Percentiles rank a stretch among this genome's conserved stretches.
Evolutionary conservation across 2,113 vertebrate species (phyloP).

Genomic region (Corydoras maculifer): DNA sequence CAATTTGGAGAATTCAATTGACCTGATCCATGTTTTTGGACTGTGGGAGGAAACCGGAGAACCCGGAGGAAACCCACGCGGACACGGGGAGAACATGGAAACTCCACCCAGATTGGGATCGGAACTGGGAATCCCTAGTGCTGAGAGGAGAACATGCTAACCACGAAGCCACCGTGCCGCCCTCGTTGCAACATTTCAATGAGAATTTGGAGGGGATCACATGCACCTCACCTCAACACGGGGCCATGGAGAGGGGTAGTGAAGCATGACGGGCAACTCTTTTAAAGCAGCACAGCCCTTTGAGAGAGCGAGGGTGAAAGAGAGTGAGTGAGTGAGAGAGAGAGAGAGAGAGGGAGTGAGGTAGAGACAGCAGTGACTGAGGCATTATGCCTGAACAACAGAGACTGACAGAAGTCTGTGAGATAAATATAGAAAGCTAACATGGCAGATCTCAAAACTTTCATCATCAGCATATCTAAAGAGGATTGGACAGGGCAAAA

Average conservation of each 20-base stretch:
- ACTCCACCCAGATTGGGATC: too few relatives aligned
- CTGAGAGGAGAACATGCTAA: too few relatives aligned
- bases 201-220: constrained; percentile 44
- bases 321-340: too few relatives aligned
- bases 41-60: too few relatives aligned
- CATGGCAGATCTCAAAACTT: constrained; percentile 56
- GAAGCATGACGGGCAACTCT: constrained; percentile 15
- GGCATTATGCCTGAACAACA: constrained; percentile 35
- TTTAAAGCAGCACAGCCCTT: constrained; percentile 19
- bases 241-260: constrained; percentile 26
- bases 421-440: constrained; percentile 49
- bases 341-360: neutral
- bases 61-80: too few relatives aligned
- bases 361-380: constrained; percentile 17
- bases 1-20: too few relatives aligned
- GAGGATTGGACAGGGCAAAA: constrained; percentile 49
- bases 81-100: too few relatives aligned
- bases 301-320: neutral
- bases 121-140: too few relatives aligned
- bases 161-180: too few relatives aligned
- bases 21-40: too few relatives aligned
- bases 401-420: constrained; percentile 34
- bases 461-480: constrained; percentile 54
- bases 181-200: constrained; percentile 18
- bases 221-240: constrained; percentile 34